Conservation (phyloP, 2,797 vertebrate genomes). For the Nannoperca obscura region DNA sequence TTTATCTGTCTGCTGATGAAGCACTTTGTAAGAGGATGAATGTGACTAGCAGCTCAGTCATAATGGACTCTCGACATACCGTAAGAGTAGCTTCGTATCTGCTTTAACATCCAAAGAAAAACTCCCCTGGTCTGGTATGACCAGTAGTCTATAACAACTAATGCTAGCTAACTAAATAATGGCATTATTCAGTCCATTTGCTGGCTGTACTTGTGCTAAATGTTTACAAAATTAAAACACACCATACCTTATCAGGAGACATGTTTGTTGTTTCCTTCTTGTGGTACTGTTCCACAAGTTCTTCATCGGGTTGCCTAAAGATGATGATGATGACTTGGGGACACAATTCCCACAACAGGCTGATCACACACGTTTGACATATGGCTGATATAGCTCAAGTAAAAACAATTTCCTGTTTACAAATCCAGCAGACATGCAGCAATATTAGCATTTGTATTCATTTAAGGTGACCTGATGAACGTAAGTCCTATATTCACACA, state of each 20-base stretch:
- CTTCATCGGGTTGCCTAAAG: not conserved
- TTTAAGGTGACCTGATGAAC: not conserved
- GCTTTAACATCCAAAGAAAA: not conserved
- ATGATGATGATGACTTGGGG: not conserved
- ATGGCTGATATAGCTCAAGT: not conserved
- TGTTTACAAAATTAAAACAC: not conserved
- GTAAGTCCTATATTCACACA: not conserved
- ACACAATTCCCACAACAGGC: not conserved
- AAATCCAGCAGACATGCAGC: not conserved
- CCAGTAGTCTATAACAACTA: not conserved
- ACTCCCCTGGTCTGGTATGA: not conserved
- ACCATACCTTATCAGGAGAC: not conserved
- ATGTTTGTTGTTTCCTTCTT: not conserved
- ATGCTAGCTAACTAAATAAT: not conserved
- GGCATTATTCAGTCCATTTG: not conserved
- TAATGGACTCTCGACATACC: not conserved
- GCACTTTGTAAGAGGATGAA: conserved; percentile 43
- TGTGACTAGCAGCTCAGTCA: conserved; percentile 31
- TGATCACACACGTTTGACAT: not conserved
- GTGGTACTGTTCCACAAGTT: not conserved
- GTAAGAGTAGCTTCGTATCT: conserved; percentile 4
- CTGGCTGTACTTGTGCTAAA: not conserved
- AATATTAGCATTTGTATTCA: not conserved
- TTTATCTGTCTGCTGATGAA: conserved; percentile 54
- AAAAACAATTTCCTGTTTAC: not conserved